Base-by-base conservation (phyloP, 30 jellyfish, hydroid and myxozoan species). In the Pseudorhiza aurosa region DNA sequence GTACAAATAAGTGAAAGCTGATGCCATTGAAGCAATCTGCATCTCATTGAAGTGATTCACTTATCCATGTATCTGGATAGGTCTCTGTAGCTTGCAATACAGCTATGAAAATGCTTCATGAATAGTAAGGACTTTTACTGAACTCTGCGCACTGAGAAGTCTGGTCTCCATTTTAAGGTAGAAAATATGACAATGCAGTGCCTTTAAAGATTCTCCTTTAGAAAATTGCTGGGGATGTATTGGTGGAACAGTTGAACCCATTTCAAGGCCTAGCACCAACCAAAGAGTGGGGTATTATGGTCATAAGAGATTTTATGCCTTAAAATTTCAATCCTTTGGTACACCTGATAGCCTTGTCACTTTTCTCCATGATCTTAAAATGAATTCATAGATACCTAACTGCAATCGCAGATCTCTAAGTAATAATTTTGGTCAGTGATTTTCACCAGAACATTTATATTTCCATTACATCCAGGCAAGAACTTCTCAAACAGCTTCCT, bases 161-260 rank as follows among this genome's bases (percentile, higher is more conserved):
- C 28, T 6, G 18, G 6, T 56, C 70, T 19, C 70, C 70, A 39
- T 7, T 63, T 22, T 25, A 39, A 12, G 59, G 37, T 15, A 4
- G 22, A 68, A 45, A 26, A 40, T 68, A 68, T 44, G 83, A 74
- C 37, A 35, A 68, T 40, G 68, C 83, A 37, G 57, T 68, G 2
- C 33, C 22, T 58, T 22, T 5, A 56, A 56, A 22, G 70, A 39
- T 4, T 35, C 70, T n/a, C 35, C 70, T 56, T 56, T 56, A 14
- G 9, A 15, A 56, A 56, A 56, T 39, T 56, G 70, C 70, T 56
- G 70, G 70, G 70, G 70, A 24, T 68, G 18, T 5, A 56, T 56
- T 56, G 70, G 25, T 56, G 33, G 70, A 56, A 17, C 70, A 7
- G 70, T 56, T 6, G 25, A 39, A 22, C 70, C 70, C 28, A 56